Percentiles rank a stretch among this genome's conserved stretches.
Conservation (phyloP, 2,113 vertebrate species). For the Cyprinodon variegatus region DNA sequence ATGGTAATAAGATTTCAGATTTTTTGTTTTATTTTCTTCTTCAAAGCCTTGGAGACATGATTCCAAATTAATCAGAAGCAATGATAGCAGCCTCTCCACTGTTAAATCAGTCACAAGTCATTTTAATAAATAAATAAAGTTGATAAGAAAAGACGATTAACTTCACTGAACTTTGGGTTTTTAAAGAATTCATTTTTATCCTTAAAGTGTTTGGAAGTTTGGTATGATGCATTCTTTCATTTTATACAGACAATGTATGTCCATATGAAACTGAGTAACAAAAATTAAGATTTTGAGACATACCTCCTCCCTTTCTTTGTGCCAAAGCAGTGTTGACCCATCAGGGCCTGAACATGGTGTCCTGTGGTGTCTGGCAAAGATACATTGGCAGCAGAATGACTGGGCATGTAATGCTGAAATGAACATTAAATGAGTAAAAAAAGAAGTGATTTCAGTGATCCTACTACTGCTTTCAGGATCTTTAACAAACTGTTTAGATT, state of each 20-base stretch:
- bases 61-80: too few relatives aligned
- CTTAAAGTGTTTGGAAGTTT: too few relatives aligned
- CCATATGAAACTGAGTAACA: not conserved
- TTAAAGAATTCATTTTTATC: too few relatives aligned
- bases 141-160: too few relatives aligned
- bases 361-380: conserved; percentile 10
- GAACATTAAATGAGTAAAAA: not conserved
- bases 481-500: not conserved
- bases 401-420: not conserved
- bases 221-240: too few relatives aligned
- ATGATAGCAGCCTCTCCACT: too few relatives aligned
- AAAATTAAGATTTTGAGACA: not conserved
- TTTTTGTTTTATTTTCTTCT: too few relatives aligned
- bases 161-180: too few relatives aligned
- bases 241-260: not conserved
- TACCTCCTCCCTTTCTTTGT: not conserved
- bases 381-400: not conserved
- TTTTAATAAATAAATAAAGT: too few relatives aligned
- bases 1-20: too few relatives aligned
- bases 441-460: not conserved
- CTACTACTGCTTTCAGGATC: not conserved
- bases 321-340: conserved; percentile 3
- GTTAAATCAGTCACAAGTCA: too few relatives aligned
- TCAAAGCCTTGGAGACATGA: too few relatives aligned
- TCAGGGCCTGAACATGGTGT: conserved; percentile 1